Evolutionary conservation across 1,140 invertebrate species (phyloP).

Genomic region (Frieseomelitta varia): DNA sequence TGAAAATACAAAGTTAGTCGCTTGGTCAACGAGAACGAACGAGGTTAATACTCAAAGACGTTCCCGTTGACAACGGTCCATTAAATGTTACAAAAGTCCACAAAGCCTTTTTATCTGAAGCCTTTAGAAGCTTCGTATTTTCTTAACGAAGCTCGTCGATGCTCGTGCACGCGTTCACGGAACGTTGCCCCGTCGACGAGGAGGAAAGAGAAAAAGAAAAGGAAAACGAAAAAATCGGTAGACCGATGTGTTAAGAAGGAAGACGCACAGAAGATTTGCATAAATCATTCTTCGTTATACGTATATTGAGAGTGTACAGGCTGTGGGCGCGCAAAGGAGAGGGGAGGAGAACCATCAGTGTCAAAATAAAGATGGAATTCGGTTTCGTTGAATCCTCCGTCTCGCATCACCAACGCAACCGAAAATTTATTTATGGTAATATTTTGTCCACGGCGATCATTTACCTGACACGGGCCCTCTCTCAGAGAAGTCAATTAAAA

Average conservation of each 20-base stretch:
- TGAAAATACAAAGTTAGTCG: not conserved
- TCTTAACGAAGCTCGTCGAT: constrained; percentile 27
- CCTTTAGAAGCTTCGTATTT: constrained; percentile 67
- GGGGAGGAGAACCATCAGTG: not conserved
- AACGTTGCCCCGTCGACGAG: not conserved
- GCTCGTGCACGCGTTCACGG: not conserved
- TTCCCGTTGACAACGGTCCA: constrained; percentile 9
- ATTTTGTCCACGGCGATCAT: not conserved
- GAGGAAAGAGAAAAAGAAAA: not conserved
- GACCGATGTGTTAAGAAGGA: not conserved
- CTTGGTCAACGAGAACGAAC: not conserved
- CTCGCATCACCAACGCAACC: constrained; percentile 23
- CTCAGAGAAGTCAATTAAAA: constrained; percentile 72
- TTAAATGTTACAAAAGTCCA: constrained; percentile 48
- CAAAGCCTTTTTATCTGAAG: constrained; percentile 44
- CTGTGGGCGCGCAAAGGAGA: not conserved
- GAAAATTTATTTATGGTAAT: not conserved
- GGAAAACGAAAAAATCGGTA: not conserved
- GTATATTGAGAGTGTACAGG: constrained; percentile 46
- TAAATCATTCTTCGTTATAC: constrained; percentile 52
- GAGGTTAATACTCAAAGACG: not conserved
- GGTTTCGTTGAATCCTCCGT: constrained; percentile 4
- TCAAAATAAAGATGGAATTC: not conserved
- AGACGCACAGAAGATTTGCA: constrained; percentile 38
- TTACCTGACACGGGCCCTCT: constrained; percentile 1